phyloP scores from a whole-genome alignment of 1,140 invertebrate genomes.

The Scaptodrosophila lebanonensis region DNA sequence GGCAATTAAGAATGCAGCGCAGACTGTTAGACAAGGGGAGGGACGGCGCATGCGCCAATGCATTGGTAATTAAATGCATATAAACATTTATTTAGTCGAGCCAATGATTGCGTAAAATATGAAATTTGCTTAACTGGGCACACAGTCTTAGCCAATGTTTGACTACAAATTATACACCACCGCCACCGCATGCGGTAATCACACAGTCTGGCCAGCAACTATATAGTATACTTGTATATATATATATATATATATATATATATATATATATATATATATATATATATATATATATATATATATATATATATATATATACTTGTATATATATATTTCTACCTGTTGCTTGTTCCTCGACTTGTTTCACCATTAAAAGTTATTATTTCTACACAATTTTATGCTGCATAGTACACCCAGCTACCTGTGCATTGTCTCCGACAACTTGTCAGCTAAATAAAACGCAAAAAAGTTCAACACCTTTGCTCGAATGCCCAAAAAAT shows the following conservation, averaged over 20 bases:
- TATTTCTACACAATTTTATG: neutral
- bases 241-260: too few relatives aligned
- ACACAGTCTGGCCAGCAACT: conserved; percentile 31
- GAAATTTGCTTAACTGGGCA: conserved; percentile 55
- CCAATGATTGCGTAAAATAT: conserved; percentile 44
- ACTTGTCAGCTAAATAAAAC: conserved; percentile 49
- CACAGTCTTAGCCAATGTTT: conserved; percentile 39
- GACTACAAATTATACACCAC: too few relatives aligned
- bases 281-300: too few relatives aligned
- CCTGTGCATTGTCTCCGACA: conserved; percentile 17
- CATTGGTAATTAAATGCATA: conserved; percentile 72
- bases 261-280: too few relatives aligned
- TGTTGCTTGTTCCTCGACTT: neutral
- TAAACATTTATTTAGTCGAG: conserved; percentile 66
- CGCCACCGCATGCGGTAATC: too few relatives aligned
- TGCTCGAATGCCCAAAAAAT: conserved; percentile 18
- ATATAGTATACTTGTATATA: conserved; percentile 56
- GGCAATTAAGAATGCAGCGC: conserved; percentile 67
- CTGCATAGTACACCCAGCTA: too few relatives aligned
- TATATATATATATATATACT: too few relatives aligned
- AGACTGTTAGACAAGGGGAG: neutral
- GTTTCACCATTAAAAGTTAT: conserved; percentile 37
- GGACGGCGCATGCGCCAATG: conserved; percentile 33
- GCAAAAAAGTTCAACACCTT: conserved; percentile 67
- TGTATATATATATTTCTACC: neutral